Evolutionary conservation across 2,113 vertebrate genomes (phyloP).

Genomic region (Climacteris rufus): DNA sequence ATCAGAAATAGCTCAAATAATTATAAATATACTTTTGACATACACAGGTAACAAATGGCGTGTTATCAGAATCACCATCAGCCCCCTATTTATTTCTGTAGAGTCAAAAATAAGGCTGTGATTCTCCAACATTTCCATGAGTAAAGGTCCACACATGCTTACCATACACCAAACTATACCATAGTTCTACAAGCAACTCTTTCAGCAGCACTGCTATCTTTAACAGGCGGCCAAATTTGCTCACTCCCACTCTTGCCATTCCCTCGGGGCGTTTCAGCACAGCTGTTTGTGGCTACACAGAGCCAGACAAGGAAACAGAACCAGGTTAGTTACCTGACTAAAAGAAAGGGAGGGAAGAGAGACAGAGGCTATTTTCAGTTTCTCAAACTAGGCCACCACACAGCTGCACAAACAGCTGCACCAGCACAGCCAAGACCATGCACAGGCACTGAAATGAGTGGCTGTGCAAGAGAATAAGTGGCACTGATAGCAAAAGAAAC

Average conservation of each 20-base stretch:
- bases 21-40: background rate
- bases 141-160: background rate
- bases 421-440: background rate
- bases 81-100: background rate
- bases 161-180: background rate
- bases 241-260: background rate
- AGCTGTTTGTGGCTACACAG: background rate
- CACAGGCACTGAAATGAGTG: background rate
- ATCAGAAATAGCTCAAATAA: background rate
- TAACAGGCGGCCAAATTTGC: background rate
- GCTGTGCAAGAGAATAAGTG: background rate
- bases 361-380: background rate
- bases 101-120: background rate
- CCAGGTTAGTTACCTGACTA: background rate
- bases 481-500: background rate
- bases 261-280: background rate
- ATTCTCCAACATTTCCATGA: background rate
- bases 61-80: background rate
- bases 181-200: background rate
- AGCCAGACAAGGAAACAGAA: background rate
- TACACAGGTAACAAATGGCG: background rate
- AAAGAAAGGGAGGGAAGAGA: background rate
- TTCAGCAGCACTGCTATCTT: background rate
- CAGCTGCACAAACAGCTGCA: conserved; percentile 6
- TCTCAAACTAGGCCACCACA: background rate